Percentiles rank a stretch among this genome's conserved stretches.
Conservation (phyloP, 2,888 invertebrate species). For the Plebejus anna region DNA sequence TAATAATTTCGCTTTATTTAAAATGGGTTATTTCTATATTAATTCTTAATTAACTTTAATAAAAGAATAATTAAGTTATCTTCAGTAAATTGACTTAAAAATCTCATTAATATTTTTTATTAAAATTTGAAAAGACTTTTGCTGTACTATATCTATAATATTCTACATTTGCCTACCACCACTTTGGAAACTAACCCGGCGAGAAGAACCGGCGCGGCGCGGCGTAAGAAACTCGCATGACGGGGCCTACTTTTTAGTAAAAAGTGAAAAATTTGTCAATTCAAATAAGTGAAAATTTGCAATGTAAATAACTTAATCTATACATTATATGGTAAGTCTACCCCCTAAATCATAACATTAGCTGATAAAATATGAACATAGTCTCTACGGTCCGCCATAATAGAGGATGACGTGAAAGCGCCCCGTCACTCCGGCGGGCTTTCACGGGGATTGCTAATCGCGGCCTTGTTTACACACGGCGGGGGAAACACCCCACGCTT, state of each 20-base stretch:
- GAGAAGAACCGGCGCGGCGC: too few species aligned
- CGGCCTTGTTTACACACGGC: conserved; percentile 23
- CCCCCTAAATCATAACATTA: background rate
- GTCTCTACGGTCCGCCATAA: conserved; percentile 1
- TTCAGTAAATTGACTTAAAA: background rate
- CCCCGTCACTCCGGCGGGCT: conserved; percentile 21
- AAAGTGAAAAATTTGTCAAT: too few species aligned
- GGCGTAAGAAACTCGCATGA: too few species aligned
- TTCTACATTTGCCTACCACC: too few species aligned
- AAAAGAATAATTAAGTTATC: background rate
- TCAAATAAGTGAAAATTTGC: too few species aligned
- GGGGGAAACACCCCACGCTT: conserved; percentile 3
- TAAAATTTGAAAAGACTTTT: background rate
- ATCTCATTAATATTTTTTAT: background rate
- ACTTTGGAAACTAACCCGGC: too few species aligned
- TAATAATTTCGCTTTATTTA: background rate
- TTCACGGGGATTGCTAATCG: conserved; percentile 26
- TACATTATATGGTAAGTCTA: too few species aligned
- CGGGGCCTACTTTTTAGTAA: too few species aligned
- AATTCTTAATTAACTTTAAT: too few species aligned
- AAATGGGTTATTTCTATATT: too few species aligned
- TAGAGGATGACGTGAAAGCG: conserved; percentile 11
- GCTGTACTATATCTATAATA: too few species aligned
- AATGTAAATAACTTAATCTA: too few species aligned
- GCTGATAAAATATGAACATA: background rate